Evolutionary conservation across 1,140 invertebrate species (phyloP).

Genomic region (Atopsyche davidsoni): DNA sequence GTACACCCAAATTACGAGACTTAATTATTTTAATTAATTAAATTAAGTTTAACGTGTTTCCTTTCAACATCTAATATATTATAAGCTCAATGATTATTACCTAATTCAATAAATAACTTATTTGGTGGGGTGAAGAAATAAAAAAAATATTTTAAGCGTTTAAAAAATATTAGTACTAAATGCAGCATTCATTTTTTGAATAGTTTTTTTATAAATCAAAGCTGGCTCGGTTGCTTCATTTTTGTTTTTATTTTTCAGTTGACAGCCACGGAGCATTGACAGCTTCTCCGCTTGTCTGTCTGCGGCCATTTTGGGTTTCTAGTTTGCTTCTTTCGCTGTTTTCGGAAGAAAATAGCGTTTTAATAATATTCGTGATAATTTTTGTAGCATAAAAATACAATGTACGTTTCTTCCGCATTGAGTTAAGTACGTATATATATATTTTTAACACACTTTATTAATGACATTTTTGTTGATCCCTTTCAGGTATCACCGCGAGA

Average conservation of each 20-base stretch:
- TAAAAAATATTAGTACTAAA: too few species aligned
- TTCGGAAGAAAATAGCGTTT: background rate
- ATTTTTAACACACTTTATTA: background rate
- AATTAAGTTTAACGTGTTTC: too few species aligned
- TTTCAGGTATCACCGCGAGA: constrained; percentile 27
- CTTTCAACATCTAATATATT: too few species aligned
- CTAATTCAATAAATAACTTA: too few species aligned
- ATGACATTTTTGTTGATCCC: background rate
- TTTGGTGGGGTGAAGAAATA: background rate
- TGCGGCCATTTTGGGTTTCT: constrained; percentile 6
- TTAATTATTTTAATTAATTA: too few species aligned
- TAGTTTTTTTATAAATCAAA: too few species aligned
- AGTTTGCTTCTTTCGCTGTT: background rate
- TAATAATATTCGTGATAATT: background rate
- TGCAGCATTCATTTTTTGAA: too few species aligned
- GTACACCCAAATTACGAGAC: too few species aligned
- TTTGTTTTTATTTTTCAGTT: too few species aligned
- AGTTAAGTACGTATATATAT: background rate
- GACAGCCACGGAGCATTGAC: too few species aligned
- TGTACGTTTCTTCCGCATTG: constrained; percentile 1
- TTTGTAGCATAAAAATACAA: background rate
- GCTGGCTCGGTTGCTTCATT: too few species aligned
- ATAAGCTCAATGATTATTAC: too few species aligned
- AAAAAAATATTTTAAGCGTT: background rate
- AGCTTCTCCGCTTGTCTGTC: background rate